Evolutionary conservation across 2,888 invertebrate species (phyloP), one percentile per base, ranked within the genome.

Genomic region (Netelia fuscicornis): DNA sequence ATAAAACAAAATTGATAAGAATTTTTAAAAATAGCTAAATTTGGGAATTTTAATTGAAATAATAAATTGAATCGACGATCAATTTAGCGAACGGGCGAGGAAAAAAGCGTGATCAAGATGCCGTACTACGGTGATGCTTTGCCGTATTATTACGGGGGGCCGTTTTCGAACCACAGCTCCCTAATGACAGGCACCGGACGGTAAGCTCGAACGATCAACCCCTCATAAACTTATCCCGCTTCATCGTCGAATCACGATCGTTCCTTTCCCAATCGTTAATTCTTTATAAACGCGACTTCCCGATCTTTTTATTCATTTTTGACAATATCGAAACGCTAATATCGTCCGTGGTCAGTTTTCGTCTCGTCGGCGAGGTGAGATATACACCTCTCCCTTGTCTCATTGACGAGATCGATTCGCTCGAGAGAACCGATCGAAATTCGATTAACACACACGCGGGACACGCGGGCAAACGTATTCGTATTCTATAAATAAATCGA

Each of bases 91-190:
- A 10, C 56, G 37, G 2, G 10, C 13, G 42, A 67, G 25, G 58
- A 11, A 79, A 56, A 54, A 11, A 37, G 54, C 54, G 64, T 10
- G 10, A 17, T 13, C 81, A 85, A 72, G 77, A 93, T 93, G 93
- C 93, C 93, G 74, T 93, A 93, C 83, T 93, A 93, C 91, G 91
- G 92, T 74, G 93, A 93, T 56, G 88, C 91, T 17, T 86, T 90
- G 70, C 89, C 92, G 62, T 93, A 92, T 85, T 93, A 91, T 83
- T 93, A 91, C 87, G 92, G 93, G 62, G 89, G 88, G 17, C 85
- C 93, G 17, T 93, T 92, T 84, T 85, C 93, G 78, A 93, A 92
- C 85, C 93, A 93, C 87, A 93, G 93, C 85, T 93, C 93, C n/a
- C 84, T 93, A 37, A 93, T 93, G 92, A 93, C 93, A 83, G 92